These are phyloP conservation scores for Caranx melampygus DNA, from an alignment of 2,113 vertebrate genomes.

Conservation along the genomic window DNA sequence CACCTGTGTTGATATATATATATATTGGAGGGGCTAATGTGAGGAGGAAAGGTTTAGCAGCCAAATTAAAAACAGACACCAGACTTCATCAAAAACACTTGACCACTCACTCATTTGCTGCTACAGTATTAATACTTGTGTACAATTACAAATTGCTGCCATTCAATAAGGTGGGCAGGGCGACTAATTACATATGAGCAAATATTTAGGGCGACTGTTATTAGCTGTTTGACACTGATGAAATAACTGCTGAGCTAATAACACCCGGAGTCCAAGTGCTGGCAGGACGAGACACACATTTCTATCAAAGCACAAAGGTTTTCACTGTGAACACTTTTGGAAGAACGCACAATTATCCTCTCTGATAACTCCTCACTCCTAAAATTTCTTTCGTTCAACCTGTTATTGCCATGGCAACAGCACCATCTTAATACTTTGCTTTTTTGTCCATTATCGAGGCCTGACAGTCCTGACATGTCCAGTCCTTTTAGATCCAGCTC, in stretches of 20 bases:
- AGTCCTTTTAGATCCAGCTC: background rate
- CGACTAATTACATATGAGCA: background rate
- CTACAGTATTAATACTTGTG: background rate
- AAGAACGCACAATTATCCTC: slow-evolving; percentile 18
- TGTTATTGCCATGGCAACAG: background rate
- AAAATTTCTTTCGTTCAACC: slow-evolving; percentile 19
- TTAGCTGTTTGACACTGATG: slow-evolving; percentile 1
- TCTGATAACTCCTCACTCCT: slow-evolving; percentile 19
- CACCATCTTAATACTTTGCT: background rate
- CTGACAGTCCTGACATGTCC: slow-evolving; percentile 3
- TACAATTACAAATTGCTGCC: background rate
- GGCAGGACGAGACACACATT: background rate
- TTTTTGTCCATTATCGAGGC: background rate
- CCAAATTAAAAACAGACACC: background rate
- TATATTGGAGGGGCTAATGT: no score
- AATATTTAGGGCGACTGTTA: background rate
- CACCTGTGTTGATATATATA: no score
- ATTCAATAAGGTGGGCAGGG: background rate
- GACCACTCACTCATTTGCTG: background rate
- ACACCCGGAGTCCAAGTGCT: slow-evolving; percentile 1
- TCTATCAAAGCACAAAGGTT: background rate
- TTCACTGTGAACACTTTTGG: slow-evolving; percentile 20
- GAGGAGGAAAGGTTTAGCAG: background rate
- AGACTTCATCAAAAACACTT: background rate
- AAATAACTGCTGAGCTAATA: background rate